These are phyloP conservation scores for Pemphredon lugubris DNA, from an alignment of 2,888 invertebrate species.

Conservation along the genomic window DNA sequence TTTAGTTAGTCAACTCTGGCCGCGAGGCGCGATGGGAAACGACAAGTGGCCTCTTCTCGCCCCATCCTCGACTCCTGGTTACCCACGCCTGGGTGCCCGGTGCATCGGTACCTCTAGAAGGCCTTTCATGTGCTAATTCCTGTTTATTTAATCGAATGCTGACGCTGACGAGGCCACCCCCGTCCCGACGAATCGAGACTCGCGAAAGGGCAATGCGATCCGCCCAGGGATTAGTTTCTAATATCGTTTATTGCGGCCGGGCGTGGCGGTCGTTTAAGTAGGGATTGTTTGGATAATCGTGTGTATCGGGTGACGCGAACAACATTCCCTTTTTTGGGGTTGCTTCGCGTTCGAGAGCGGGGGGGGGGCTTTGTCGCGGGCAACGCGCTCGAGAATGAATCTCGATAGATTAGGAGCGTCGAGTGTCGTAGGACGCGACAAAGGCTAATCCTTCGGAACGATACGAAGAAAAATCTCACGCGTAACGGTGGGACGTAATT, in stretches of 20 bases:
- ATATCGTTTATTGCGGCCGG: constrained; percentile 46
- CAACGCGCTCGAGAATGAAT: too few species aligned
- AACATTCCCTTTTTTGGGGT: not conserved
- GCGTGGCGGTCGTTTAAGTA: not conserved
- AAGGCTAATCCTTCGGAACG: too few species aligned
- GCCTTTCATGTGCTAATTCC: constrained; percentile 79
- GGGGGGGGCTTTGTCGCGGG: too few species aligned
- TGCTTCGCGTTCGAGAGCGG: too few species aligned
- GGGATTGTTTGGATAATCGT: constrained; percentile 30
- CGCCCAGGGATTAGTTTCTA: constrained; percentile 62
- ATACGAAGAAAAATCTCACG: too few species aligned
- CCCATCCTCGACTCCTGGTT: constrained; percentile 25
- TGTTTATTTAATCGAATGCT: constrained; percentile 76
- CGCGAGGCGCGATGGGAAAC: constrained; percentile 79
- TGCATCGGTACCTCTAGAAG: constrained; percentile 17
- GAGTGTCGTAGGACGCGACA: too few species aligned
- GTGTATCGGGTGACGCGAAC: not conserved
- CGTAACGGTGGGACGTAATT: too few species aligned
- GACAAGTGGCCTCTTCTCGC: constrained; percentile 76
- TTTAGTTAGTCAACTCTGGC: constrained; percentile 80
- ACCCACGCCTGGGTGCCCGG: constrained; percentile 7
- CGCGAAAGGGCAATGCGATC: constrained; percentile 52
- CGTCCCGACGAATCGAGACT: constrained; percentile 8
- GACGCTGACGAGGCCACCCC: constrained; percentile 40
- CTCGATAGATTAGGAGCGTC: too few species aligned